Evolutionary conservation across 2,113 vertebrate genomes (phyloP).

Genomic region (Platysternon megacephalum): DNA sequence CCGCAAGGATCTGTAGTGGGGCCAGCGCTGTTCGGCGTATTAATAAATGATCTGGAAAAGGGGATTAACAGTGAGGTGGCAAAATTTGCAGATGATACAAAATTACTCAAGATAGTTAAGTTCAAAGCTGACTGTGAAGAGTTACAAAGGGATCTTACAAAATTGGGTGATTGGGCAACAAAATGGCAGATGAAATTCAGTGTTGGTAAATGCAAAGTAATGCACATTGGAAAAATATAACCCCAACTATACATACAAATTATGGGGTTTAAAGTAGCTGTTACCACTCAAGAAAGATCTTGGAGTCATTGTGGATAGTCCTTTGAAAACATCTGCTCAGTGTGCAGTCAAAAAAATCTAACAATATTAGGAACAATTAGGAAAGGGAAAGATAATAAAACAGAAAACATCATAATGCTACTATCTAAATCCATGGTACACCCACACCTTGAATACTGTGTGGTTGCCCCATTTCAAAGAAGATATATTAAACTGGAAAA

Average conservation of each 20-base stretch:
- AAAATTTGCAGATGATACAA: background rate
- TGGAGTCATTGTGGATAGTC: background rate
- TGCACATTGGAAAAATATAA: background rate
- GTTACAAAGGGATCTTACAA: background rate
- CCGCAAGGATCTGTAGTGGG: background rate
- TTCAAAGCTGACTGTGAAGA: background rate
- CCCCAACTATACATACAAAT: background rate
- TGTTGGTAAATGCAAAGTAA: background rate
- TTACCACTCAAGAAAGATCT: background rate
- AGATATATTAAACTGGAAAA: background rate
- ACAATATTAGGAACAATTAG: background rate
- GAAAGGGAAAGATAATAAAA: background rate
- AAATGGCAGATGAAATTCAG: background rate
- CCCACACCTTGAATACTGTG: background rate
- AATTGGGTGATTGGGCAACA: background rate
- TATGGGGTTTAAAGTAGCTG: background rate
- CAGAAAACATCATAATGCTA: background rate
- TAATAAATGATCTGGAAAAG: background rate
- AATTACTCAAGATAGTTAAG: background rate
- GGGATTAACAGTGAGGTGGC: background rate
- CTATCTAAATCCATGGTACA: background rate
- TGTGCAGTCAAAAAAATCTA: background rate
- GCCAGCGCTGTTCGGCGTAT: rapidly evolving
- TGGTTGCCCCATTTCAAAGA: background rate
- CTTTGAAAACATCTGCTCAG: background rate